Conservation (phyloP, 1,140 invertebrate species). For the Thrips palmi region DNA sequence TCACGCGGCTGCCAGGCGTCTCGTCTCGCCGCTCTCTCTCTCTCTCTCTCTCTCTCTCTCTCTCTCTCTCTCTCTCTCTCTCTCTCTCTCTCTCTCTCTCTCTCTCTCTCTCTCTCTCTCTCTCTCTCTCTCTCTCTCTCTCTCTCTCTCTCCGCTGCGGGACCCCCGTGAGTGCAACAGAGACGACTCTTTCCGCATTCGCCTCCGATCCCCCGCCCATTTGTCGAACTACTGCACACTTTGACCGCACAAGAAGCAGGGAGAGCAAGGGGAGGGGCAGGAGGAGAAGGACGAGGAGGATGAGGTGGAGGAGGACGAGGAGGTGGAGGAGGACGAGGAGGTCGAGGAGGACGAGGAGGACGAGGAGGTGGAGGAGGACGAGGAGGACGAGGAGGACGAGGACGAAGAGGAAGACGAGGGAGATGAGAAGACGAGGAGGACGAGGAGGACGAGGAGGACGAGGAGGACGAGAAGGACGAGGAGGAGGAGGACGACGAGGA, state of each 20-base stretch:
- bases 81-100: slow-evolving; percentile 6
- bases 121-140: slow-evolving; percentile 11
- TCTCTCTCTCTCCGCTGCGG: slow-evolving; percentile 8
- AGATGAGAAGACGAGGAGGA: not conserved
- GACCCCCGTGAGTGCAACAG: too few species aligned
- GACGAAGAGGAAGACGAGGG: not conserved
- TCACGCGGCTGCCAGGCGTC: too few species aligned
- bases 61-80: slow-evolving; percentile 5
- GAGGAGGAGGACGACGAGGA: not conserved
- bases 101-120: slow-evolving; percentile 12
- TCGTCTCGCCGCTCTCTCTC: too few species aligned
- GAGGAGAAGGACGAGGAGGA: not conserved
- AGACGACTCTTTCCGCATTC: too few species aligned
- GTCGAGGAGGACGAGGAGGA: too few species aligned
- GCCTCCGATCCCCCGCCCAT: too few species aligned
- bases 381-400: too few species aligned
- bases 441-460: not conserved
- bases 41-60: not conserved
- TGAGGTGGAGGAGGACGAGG: not conserved
- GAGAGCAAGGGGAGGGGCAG: not conserved
- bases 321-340: not conserved
- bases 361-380: too few species aligned
- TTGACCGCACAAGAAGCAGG: not conserved
- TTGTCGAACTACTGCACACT: too few species aligned
- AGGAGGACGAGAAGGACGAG: not conserved